Evolutionary conservation across 2,113 vertebrate genomes (phyloP), one percentile per base, ranked within the genome.

Genomic region (human): DNA sequence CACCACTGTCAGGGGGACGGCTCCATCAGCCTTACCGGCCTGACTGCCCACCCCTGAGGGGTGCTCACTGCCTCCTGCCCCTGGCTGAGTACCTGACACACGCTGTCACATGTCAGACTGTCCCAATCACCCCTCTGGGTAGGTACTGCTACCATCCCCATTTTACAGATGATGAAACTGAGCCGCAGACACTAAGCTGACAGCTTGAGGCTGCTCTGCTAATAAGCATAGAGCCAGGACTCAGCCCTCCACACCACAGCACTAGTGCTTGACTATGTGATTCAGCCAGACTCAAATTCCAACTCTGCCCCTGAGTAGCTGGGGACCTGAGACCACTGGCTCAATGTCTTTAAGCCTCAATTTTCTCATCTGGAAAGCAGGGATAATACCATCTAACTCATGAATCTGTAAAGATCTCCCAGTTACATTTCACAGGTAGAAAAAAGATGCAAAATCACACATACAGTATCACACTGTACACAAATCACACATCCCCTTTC

Each of bases 1-100:
- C 72, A 38, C 0, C 0, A 0, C 72, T 1, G 0, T 89, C 35
- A 52, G 59, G n/a, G 38, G 80, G 32, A 38, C 1, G 13, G 38
- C 32, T 16, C 78, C 40, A 1, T 10, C 5, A 1, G 17, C 79
- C 57, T 32, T 17, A 6, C 81, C 5, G 5, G 16, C 45, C 14
- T 0, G 0, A 12, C 40, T 0, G 32, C 70, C 55, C 48, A 6
- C 23, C 87, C 30, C 55, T 2, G 16, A 5, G 4, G 30, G 66
- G 13, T 0, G 20, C 35, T 40, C 70, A 23, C 40, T 1, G 3
- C 17, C 57, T 32, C 48, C 93, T 2, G 2, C 80, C 59, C 30
- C 0, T 57, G 50, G 38, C 83, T 27, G 57, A 64, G 70, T 1
- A 32, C n/a, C 38, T 38, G 40, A 23, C 27, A 6, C 1, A 17